Evolutionary conservation across 2,797 vertebrate species (phyloP).

Genomic region (Anabas testudineus): DNA sequence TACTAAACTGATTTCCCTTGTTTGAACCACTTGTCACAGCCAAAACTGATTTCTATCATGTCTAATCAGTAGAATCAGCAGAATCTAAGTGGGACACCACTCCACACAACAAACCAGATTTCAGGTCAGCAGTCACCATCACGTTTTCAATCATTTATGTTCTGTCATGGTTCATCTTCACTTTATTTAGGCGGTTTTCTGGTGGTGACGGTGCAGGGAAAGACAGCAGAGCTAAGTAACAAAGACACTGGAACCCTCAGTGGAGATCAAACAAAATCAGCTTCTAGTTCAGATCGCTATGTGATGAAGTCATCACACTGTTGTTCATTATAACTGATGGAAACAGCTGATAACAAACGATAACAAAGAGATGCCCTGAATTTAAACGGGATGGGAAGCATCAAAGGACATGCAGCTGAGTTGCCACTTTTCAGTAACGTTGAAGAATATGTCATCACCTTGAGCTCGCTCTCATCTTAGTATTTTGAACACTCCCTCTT

Average conservation of each 20-base stretch:
- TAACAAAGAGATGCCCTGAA: no score
- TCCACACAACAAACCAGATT: not conserved
- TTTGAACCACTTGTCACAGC: slow-evolving; percentile 14
- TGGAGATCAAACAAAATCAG: slow-evolving; percentile 17
- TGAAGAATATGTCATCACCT: not conserved
- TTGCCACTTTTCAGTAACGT: no score
- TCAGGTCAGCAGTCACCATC: not conserved
- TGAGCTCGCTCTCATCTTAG: not conserved
- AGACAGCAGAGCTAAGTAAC: not conserved
- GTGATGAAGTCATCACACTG: slow-evolving; percentile 1
- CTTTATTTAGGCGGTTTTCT: not conserved
- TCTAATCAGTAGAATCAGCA: not conserved
- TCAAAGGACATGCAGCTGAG: no score
- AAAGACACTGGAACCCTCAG: not conserved
- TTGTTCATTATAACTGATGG: slow-evolving; percentile 5
- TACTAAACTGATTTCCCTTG: not conserved
- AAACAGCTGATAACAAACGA: slow-evolving; percentile 21
- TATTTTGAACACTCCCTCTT: not conserved
- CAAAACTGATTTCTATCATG: slow-evolving; percentile 9
- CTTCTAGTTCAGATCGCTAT: slow-evolving; percentile 7
- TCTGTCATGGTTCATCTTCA: not conserved
- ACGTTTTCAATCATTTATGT: slow-evolving; percentile 1
- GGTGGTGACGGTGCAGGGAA: not conserved
- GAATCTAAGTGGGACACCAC: not conserved
- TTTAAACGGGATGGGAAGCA: no score